Conservation (phyloP, 2,113 vertebrate genomes). For the Channa maculata region DNA sequence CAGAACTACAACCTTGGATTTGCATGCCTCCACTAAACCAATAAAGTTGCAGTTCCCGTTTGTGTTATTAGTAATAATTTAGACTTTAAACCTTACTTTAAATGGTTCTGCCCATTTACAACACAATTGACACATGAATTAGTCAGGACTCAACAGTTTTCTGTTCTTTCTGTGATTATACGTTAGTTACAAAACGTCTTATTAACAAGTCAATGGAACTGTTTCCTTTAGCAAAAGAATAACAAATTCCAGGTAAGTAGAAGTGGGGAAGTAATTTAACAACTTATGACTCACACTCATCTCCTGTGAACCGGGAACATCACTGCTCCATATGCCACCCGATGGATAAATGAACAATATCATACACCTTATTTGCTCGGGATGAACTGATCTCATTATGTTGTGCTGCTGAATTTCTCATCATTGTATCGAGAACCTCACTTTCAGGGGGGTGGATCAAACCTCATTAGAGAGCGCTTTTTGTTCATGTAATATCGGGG, state of each 20-base stretch:
- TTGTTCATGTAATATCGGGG: conserved; percentile 6
- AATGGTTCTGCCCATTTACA: background rate
- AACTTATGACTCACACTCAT: conserved; percentile 3
- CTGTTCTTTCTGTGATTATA: background rate
- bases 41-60: too few relatives aligned
- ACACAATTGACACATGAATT: background rate
- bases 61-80: too few relatives aligned
- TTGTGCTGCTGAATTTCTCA: conserved; percentile 19
- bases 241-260: too few relatives aligned
- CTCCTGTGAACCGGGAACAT: background rate
- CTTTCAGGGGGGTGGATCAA: conserved; percentile 13
- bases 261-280: conserved; percentile 23
- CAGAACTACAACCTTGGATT: too few relatives aligned
- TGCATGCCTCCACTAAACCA: too few relatives aligned
- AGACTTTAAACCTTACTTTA: background rate
- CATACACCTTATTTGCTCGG: background rate
- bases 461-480: conserved; percentile 1
- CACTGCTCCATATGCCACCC: background rate
- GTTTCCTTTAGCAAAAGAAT: too few relatives aligned
- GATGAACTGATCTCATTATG: conserved; percentile 18
- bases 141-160: background rate
- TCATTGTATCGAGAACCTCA: background rate
- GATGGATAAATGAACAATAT: conserved; percentile 9
- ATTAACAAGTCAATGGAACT: too few relatives aligned
- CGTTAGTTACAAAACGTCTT: background rate